Percentiles rank a stretch among this genome's conserved stretches.
phyloP scores from a whole-genome alignment of 2,888 invertebrate genomes.

The Xanthorhoe designata region DNA sequence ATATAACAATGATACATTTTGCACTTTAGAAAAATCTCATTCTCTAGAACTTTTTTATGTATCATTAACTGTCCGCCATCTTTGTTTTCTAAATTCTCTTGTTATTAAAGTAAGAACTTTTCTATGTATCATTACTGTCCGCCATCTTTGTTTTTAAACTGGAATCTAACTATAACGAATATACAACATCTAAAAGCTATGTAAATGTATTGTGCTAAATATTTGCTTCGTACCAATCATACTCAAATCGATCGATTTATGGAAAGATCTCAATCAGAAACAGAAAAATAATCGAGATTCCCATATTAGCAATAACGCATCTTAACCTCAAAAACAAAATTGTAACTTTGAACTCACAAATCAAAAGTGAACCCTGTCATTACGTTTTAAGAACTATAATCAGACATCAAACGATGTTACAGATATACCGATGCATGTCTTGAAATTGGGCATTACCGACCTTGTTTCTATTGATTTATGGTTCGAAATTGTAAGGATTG shows the following conservation, averaged over 20 bases:
- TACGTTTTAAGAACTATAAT: conserved; percentile 36
- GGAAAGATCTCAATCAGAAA: neutral
- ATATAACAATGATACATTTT: neutral
- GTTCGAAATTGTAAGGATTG: conserved; percentile 19
- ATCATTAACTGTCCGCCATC: no score
- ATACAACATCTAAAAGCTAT: no score
- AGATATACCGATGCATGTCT: conserved; percentile 13
- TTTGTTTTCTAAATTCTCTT: no score
- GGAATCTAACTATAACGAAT: no score
- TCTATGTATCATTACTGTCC: no score
- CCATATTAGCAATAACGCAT: conserved; percentile 17
- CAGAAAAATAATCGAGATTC: conserved; percentile 8
- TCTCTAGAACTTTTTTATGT: no score
- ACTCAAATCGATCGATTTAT: neutral
- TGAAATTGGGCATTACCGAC: conserved; percentile 10
- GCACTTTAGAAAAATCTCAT: neutral
- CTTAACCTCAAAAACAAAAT: conserved; percentile 24
- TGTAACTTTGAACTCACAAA: conserved; percentile 35
- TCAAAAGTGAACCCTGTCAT: conserved; percentile 32
- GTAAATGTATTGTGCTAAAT: neutral
- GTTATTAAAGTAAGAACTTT: no score
- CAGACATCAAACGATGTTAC: conserved; percentile 29
- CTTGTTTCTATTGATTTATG: conserved; percentile 17
- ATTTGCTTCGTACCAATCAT: neutral
- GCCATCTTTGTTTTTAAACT: no score